Evolutionary conservation across 1,140 invertebrate species (phyloP).

Genomic region (Drosophila ogumai): DNA sequence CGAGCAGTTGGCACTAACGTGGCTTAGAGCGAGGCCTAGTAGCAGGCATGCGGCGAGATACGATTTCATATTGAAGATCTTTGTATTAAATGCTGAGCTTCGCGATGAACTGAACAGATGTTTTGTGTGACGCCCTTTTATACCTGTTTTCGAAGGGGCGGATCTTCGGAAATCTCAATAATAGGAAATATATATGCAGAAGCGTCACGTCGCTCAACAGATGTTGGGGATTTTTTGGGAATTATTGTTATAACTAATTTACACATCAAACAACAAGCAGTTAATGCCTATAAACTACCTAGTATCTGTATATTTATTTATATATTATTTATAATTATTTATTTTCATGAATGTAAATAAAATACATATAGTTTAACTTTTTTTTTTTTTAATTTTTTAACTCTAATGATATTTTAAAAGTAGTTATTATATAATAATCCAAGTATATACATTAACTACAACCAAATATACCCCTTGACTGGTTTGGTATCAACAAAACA

Average conservation of each 20-base stretch:
- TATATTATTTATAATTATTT: not conserved
- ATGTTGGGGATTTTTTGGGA: slow-evolving; percentile 22
- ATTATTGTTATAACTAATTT: slow-evolving; percentile 13
- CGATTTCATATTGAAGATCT: slow-evolving; percentile 44
- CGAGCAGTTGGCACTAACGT: slow-evolving; percentile 45
- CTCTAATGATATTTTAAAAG: too few relatives aligned
- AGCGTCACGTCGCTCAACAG: not conserved
- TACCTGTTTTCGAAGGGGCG: slow-evolving; percentile 6
- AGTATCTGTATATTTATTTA: not conserved
- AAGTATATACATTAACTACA: not conserved
- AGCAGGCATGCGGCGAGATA: slow-evolving; percentile 18
- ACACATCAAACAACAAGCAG: not conserved
- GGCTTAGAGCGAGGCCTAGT: slow-evolving; percentile 36
- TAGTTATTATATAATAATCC: not conserved
- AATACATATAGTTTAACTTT: not conserved
- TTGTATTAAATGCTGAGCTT: not conserved
- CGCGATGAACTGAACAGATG: slow-evolving; percentile 15
- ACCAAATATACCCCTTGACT: not conserved
- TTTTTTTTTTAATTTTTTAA: too few relatives aligned
- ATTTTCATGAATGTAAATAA: too few relatives aligned
- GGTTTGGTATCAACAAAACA: not conserved
- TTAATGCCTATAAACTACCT: not conserved
- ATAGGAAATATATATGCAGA: slow-evolving; percentile 4
- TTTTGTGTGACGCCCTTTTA: slow-evolving; percentile 12
- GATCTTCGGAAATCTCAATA: slow-evolving; percentile 6